A percentile compares a stretch with the other conserved stretches of the same genome.
phyloP scores from a whole-genome alignment of 2,797 vertebrate genomes.

The Manis javanica region DNA sequence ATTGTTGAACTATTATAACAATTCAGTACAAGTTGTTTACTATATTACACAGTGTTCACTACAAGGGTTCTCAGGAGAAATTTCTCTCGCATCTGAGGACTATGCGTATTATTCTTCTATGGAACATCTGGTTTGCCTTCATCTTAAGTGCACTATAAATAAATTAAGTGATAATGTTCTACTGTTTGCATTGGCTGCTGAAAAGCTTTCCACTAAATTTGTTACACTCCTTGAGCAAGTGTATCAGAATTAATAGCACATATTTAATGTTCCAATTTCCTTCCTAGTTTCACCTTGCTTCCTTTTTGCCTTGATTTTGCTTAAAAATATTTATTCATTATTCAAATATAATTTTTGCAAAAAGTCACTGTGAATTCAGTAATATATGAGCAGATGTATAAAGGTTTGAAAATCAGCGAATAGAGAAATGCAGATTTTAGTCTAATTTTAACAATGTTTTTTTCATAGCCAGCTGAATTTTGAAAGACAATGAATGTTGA shows the following conservation, averaged over 20 bases:
- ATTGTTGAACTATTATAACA: neutral
- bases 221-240: neutral
- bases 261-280: neutral
- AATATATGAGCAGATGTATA: neutral
- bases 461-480: slow-evolving; percentile 10
- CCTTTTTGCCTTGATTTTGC: neutral
- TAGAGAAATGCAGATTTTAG: neutral
- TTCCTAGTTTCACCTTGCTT: neutral
- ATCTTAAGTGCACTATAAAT: slow-evolving; percentile 42
- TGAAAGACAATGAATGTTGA: slow-evolving; percentile 35
- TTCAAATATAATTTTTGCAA: neutral
- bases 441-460: slow-evolving; percentile 32
- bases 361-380: neutral
- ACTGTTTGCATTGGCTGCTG: neutral
- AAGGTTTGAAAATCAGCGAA: neutral
- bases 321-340: neutral
- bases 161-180: neutral
- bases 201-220: neutral
- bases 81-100: neutral
- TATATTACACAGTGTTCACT: neutral
- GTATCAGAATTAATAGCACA: neutral
- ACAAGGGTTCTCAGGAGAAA: neutral
- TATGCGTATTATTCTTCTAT: neutral
- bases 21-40: slow-evolving; percentile 32
- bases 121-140: slow-evolving; percentile 55